Percentiles rank a stretch among this genome's conserved stretches.
phyloP scores from a whole-genome alignment of 2,888 invertebrate species.

The Leptogaster cylindrica region DNA sequence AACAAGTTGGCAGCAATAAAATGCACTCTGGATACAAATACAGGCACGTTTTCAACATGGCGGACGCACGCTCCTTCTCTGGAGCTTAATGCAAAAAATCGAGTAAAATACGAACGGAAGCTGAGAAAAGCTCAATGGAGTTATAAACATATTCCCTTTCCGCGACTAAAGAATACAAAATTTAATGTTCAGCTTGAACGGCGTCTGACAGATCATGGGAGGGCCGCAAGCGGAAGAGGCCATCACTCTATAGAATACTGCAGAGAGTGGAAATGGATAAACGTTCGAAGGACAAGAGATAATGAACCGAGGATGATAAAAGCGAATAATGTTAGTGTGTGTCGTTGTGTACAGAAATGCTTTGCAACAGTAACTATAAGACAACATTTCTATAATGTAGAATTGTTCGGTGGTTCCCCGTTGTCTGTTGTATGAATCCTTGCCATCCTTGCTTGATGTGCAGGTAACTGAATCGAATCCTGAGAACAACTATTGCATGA shows the following conservation, averaged over 20 bases:
- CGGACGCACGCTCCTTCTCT: constrained; percentile 17
- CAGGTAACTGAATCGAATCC: background rate
- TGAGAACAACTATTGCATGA: constrained; percentile 6
- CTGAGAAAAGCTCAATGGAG: constrained; percentile 28
- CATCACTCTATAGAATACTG: constrained; percentile 14
- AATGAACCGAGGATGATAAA: constrained; percentile 30
- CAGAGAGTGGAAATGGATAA: constrained; percentile 32
- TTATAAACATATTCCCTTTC: constrained; percentile 14
- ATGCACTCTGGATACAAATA: constrained; percentile 17
- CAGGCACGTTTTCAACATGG: constrained; percentile 17
- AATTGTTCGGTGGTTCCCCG: constrained; percentile 10
- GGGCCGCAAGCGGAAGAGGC: constrained; percentile 1
- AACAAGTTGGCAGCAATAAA: constrained; percentile 29
- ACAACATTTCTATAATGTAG: too few relatives aligned
- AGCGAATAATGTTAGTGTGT: constrained; percentile 33
- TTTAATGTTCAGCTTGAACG: constrained; percentile 11
- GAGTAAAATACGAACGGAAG: background rate
- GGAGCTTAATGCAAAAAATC: constrained; percentile 10
- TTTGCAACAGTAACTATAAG: too few relatives aligned
- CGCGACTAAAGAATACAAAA: background rate
- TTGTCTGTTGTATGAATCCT: constrained; percentile 32
- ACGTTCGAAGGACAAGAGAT: constrained; percentile 22
- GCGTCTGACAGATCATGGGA: background rate
- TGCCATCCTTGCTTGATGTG: constrained; percentile 11
- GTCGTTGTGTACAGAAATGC: constrained; percentile 12